phyloP scores from a whole-genome alignment of 2,888 invertebrate genomes.

The Dastarcus helophoroides region DNA sequence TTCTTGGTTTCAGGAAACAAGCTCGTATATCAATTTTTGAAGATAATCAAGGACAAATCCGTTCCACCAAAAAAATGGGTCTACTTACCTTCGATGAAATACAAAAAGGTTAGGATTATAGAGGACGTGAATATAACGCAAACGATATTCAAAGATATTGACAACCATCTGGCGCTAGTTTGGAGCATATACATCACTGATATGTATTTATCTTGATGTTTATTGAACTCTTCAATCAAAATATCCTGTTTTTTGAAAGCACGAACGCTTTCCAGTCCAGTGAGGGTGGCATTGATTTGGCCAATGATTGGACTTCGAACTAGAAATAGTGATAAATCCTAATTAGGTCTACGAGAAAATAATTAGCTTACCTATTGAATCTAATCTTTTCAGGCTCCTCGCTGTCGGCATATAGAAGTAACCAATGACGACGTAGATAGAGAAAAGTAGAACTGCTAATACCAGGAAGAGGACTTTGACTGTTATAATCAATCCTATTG shows the following conservation, averaged over 20 bases:
- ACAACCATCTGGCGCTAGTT: conserved; percentile 67
- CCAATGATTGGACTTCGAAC: conserved; percentile 33
- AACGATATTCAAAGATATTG: conserved; percentile 6
- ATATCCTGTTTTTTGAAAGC: conserved; percentile 27
- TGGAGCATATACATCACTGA: conserved; percentile 36
- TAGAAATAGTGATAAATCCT: conserved; percentile 16
- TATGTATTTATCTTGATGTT: conserved; percentile 30
- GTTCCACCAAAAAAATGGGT: no score
- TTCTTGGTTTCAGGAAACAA: no score
- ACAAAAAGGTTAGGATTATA: conserved; percentile 7
- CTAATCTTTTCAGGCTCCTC: conserved; percentile 58
- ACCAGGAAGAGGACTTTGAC: conserved; percentile 57
- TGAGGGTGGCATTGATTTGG: conserved; percentile 31
- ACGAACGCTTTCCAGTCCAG: conserved; percentile 31
- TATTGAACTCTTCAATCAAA: conserved; percentile 28
- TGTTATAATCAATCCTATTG: conserved; percentile 56
- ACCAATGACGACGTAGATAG: conserved; percentile 51
- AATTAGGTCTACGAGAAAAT: background rate
- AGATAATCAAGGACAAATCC: no score
- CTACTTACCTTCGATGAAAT: conserved; percentile 8
- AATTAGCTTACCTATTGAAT: conserved; percentile 49
- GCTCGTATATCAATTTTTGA: no score
- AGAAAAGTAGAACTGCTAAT: conserved; percentile 50
- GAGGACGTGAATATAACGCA: conserved; percentile 5
- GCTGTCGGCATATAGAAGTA: conserved; percentile 59